Percentiles rank a stretch among this genome's conserved stretches.
Conservation (phyloP, 2,797 vertebrate genomes). For the Lates japonicus region DNA sequence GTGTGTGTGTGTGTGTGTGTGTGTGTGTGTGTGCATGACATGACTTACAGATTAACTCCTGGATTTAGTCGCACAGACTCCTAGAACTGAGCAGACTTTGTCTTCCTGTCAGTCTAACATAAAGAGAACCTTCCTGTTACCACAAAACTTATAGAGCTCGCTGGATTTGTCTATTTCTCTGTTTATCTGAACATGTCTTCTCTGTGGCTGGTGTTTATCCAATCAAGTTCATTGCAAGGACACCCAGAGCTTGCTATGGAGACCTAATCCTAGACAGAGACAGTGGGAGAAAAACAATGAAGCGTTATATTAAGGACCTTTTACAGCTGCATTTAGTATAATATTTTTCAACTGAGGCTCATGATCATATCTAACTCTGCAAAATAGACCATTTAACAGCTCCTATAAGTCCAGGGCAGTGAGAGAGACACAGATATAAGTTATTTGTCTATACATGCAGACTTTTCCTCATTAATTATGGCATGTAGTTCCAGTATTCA, state of each 20-base stretch:
- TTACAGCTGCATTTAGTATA: conserved; percentile 4
- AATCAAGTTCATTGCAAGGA: conserved; percentile 55
- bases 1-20: conserved; percentile 34
- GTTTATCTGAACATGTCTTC: conserved; percentile 38
- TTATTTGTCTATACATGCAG: not conserved
- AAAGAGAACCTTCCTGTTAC: conserved; percentile 38
- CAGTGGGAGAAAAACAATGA: conserved; percentile 15
- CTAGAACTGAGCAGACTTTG: conserved; percentile 31
- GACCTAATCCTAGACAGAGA: conserved; percentile 33
- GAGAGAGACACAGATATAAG: not conserved
- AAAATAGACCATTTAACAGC: conserved; percentile 15
- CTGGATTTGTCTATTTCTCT: conserved; percentile 44
- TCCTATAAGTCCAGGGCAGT: not conserved
- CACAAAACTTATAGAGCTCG: conserved; percentile 17
- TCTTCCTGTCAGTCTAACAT: conserved; percentile 33
- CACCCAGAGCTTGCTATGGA: conserved; percentile 29
- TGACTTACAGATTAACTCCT: conserved; percentile 54
- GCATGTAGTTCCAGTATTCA: conserved; percentile 7
- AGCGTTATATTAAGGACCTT: not conserved
- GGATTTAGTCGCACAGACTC: conserved; percentile 47
- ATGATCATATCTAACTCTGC: not conserved
- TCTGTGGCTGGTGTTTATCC: conserved; percentile 51
- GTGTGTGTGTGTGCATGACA: conserved; percentile 37
- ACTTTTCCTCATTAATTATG: not conserved
- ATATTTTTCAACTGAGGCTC: not conserved